phyloP scores from a whole-genome alignment of 2,797 vertebrate species.

The Megaceryle alcyon region DNA sequence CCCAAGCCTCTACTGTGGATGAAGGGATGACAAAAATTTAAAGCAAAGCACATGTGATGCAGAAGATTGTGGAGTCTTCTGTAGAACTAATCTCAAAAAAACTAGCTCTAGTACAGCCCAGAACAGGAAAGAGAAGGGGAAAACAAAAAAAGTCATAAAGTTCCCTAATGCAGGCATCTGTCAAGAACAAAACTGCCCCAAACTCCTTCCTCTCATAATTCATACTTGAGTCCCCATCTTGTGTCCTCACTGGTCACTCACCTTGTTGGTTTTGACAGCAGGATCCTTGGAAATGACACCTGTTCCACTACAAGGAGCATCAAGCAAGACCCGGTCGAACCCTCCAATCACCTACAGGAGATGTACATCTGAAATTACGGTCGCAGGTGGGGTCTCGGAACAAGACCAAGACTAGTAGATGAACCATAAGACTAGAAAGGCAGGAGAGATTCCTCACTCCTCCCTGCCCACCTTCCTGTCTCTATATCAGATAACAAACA shows the following conservation, averaged over 20 bases:
- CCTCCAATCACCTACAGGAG: slow-evolving; percentile 89
- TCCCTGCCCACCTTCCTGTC: not conserved
- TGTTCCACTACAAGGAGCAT: slow-evolving; percentile 97
- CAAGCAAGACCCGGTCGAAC: slow-evolving; percentile 93
- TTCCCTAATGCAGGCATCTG: not conserved
- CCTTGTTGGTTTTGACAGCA: slow-evolving; percentile 95
- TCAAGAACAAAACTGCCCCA: not conserved
- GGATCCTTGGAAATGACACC: slow-evolving; percentile 97
- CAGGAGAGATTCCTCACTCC: not conserved
- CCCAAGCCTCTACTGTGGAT: not conserved
- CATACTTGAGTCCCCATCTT: not conserved
- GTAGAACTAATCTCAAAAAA: not conserved
- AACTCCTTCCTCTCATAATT: not conserved
- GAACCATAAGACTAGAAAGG: not conserved
- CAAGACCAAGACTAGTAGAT: not conserved
- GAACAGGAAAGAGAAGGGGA: not conserved
- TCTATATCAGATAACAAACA: not conserved
- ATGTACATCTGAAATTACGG: not conserved
- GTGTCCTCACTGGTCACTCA: not conserved
- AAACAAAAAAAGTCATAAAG: not conserved
- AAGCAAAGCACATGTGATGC: fast-evolving
- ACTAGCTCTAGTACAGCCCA: not conserved
- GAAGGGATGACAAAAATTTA: not conserved
- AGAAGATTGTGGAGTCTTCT: not conserved
- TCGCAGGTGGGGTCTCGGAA: not conserved